Evolutionary conservation across 1,140 invertebrate species (phyloP).

Genomic region (Drusus annulatus): DNA sequence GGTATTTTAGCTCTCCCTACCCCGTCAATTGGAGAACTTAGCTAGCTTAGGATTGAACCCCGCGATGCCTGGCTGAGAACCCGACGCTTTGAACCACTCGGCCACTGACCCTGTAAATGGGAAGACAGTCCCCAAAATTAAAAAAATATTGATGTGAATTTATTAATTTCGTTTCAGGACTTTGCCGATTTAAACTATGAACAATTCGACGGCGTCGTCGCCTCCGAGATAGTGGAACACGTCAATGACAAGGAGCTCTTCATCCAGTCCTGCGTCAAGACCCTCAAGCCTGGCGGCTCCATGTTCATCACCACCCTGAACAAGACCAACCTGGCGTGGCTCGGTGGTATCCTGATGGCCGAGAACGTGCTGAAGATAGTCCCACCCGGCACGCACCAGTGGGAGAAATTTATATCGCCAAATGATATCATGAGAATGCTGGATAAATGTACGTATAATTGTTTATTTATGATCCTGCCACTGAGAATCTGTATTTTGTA

Average conservation of each 20-base stretch:
- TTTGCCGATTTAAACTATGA: slow-evolving; percentile 62
- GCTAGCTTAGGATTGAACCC: no score
- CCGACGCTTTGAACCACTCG: no score
- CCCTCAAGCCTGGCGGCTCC: slow-evolving; percentile 81
- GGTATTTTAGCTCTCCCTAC: no score
- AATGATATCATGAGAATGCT: slow-evolving; percentile 75
- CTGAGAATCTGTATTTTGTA: no score
- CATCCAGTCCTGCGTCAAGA: slow-evolving; percentile 73
- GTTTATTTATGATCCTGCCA: no score
- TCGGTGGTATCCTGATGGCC: slow-evolving; percentile 76
- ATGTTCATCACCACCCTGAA: slow-evolving; percentile 88
- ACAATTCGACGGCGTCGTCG: slow-evolving; percentile 80
- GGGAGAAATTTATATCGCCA: slow-evolving; percentile 83
- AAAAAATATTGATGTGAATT: no score
- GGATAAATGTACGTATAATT: slow-evolving; percentile 60
- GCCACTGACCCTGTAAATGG: no score
- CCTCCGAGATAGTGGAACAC: slow-evolving; percentile 89
- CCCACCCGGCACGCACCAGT: slow-evolving; percentile 84
- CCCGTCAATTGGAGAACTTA: no score
- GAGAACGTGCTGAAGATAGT: slow-evolving; percentile 78
- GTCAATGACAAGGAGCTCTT: slow-evolving; percentile 79
- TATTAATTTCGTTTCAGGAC: slow-evolving; percentile 62
- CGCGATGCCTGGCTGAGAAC: no score
- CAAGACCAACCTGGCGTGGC: slow-evolving; percentile 76
- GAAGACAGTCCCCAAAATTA: no score